Conservation (phyloP, 2,888 invertebrate genomes). For the Drosophila dives region DNA sequence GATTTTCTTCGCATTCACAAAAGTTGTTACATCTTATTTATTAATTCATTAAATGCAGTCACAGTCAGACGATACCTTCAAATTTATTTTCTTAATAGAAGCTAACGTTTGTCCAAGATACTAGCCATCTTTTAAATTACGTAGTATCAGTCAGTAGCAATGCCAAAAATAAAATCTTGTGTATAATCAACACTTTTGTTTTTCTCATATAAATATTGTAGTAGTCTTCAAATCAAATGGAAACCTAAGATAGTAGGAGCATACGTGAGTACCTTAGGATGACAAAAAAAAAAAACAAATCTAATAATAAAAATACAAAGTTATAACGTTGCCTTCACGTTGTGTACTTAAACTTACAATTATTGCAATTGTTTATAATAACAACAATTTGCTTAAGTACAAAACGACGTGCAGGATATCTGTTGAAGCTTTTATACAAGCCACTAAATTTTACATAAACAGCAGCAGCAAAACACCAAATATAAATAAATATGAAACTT, state of each 20-base stretch:
- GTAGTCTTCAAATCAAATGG: constrained; percentile 36
- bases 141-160: constrained; percentile 17
- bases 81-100: constrained; percentile 22
- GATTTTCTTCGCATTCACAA: constrained; percentile 2
- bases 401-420: constrained; percentile 42
- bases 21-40: constrained; percentile 21
- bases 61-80: constrained; percentile 51
- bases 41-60: constrained; percentile 46
- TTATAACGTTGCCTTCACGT: constrained; percentile 53
- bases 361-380: constrained; percentile 34
- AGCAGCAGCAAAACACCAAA: constrained; percentile 11
- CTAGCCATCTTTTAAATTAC: constrained; percentile 28
- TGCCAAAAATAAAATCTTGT: constrained; percentile 34
- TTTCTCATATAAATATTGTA: constrained; percentile 21
- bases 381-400: constrained; percentile 26
- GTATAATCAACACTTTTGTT: constrained; percentile 23
- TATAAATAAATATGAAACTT: constrained; percentile 15
- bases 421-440: constrained; percentile 57
- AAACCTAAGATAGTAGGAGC: constrained; percentile 51
- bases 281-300: constrained; percentile 29
- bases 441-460: constrained; percentile 42
- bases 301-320: constrained; percentile 24
- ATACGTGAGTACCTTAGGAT: constrained; percentile 79
- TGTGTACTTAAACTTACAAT: constrained; percentile 41
- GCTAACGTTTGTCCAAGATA: constrained; percentile 52